A percentile compares a stretch with the other conserved stretches of the same genome.
Conservation (phyloP, 2,888 invertebrate genomes). For the Drosophila cracens region DNA sequence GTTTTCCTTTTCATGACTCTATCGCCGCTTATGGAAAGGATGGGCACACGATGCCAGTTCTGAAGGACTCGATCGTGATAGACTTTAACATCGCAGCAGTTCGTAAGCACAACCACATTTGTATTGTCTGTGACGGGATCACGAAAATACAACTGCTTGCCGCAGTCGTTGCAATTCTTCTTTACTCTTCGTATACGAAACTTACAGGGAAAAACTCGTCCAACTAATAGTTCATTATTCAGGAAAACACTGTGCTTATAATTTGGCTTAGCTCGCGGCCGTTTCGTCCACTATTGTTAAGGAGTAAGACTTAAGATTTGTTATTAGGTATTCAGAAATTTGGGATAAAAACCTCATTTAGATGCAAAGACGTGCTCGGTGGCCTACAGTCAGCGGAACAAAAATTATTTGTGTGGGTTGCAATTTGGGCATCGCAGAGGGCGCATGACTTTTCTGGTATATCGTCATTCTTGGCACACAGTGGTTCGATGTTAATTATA, state of each 20-base stretch:
- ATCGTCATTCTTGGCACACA: conserved; percentile 23
- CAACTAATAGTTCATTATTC: conserved; percentile 49
- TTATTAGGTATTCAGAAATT: neutral
- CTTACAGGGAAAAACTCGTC: conserved; percentile 60
- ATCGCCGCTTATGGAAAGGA: conserved; percentile 40
- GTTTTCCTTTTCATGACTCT: conserved; percentile 39
- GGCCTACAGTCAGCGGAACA: conserved; percentile 57
- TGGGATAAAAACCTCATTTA: conserved; percentile 51
- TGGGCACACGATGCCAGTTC: conserved; percentile 63
- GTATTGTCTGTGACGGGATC: conserved; percentile 52
- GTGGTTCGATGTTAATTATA: conserved; percentile 31
- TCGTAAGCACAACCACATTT: conserved; percentile 51
- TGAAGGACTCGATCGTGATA: conserved; percentile 49
- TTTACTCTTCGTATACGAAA: conserved; percentile 53
- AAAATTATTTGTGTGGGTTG: conserved; percentile 31
- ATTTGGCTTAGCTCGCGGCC: conserved; percentile 52
- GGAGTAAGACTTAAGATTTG: neutral
- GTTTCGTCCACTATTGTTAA: conserved; percentile 41
- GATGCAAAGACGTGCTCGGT: conserved; percentile 45
- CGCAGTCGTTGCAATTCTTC: conserved; percentile 51
- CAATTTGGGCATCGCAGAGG: conserved; percentile 42
- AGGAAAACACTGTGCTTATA: conserved; percentile 53
- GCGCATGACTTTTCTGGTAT: conserved; percentile 29
- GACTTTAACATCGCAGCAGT: conserved; percentile 64
- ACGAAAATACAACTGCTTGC: conserved; percentile 38